These are phyloP conservation scores for Oligia latruncula DNA, from an alignment of 2,888 invertebrate genomes.

Conservation along the genomic window DNA sequence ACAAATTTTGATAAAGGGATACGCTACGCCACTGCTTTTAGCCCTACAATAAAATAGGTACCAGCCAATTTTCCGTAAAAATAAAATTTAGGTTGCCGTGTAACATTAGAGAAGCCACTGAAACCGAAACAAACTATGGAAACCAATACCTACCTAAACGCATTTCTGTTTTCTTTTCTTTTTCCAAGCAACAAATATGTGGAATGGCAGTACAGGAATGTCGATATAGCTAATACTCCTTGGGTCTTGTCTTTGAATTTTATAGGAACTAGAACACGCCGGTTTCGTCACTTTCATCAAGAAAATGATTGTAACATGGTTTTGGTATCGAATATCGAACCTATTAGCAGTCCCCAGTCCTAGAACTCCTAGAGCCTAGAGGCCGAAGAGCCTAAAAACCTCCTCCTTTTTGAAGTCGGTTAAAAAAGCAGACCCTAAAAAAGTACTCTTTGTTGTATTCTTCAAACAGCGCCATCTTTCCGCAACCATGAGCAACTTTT, in stretches of 20 bases:
- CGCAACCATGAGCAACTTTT: constrained; percentile 23
- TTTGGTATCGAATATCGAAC: neutral
- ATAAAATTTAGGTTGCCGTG: neutral
- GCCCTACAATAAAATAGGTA: neutral
- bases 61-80: neutral
- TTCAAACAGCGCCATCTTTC: constrained; percentile 56
- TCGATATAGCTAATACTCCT: neutral
- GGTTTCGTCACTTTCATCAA: no score
- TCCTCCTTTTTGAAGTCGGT: no score
- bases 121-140: neutral
- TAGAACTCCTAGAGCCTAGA: neutral
- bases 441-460: neutral
- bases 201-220: neutral
- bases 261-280: neutral
- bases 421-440: neutral
- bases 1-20: no score
- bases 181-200: neutral
- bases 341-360: neutral
- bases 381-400: neutral
- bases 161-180: neutral
- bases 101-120: neutral
- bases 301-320: neutral
- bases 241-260: neutral
- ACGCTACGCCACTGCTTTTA: neutral
- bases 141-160: neutral